phyloP scores from a whole-genome alignment of 2,888 invertebrate genomes.

The Stenurella melanura region DNA sequence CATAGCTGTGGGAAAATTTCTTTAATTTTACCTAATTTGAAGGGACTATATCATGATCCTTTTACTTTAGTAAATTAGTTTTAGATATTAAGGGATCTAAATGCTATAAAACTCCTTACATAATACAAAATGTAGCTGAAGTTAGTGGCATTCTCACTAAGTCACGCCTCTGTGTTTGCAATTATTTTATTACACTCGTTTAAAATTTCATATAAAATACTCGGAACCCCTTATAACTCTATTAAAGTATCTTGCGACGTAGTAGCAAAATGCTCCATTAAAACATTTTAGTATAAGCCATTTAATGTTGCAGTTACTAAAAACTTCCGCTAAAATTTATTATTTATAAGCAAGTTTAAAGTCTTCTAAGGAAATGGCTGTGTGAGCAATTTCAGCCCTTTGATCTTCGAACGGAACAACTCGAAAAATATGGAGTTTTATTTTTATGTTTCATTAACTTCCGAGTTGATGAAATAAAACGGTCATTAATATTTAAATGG shows the following conservation, averaged over 20 bases:
- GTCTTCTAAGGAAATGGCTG: conserved; percentile 3
- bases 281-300: conserved; percentile 17
- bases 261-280: conserved; percentile 18
- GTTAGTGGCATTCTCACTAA: neutral
- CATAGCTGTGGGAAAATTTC: too few relatives aligned
- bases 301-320: conserved; percentile 20
- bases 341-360: conserved; percentile 24
- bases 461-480: conserved; percentile 9
- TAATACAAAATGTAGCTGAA: neutral
- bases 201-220: conserved; percentile 5
- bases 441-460: neutral
- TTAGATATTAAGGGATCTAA: neutral
- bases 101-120: neutral
- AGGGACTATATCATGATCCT: too few relatives aligned
- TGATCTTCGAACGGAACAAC: conserved; percentile 11
- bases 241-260: conserved; percentile 1
- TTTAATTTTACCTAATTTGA: too few relatives aligned
- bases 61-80: neutral
- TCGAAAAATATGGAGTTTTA: neutral
- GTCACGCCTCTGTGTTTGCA: neutral
- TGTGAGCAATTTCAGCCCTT: conserved; percentile 17
- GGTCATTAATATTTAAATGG: conserved; percentile 2
- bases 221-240: neutral
- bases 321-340: conserved; percentile 24
- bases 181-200: conserved; percentile 1